Base-by-base conservation (phyloP, 2,888 invertebrate species). In the Agrotis clavis region DNA sequence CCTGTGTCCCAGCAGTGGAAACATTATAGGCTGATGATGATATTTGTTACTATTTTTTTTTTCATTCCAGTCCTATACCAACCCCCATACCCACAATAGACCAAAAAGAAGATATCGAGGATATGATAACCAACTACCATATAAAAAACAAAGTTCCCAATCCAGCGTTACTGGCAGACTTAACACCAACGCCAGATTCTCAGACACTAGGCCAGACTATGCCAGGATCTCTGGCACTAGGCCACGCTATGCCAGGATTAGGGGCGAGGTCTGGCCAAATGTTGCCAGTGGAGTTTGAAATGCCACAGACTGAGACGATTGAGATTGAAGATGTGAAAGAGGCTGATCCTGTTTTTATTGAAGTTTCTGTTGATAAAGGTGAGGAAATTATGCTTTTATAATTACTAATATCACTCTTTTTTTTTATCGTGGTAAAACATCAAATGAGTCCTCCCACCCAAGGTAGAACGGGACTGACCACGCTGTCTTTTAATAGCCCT, bases 91-190 rank as follows among this genome's bases (percentile, higher is more conserved):
- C 48, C 7, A 6, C 77, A 13, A 30, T 75, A 2, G 85, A 86
- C 21, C 81, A 87, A 0, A 85, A 87, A 7, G 90, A 92, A 2
- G 95, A 95, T 56, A 92, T 95, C 0, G 95, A 95, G 57, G 94
- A 94, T 0, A 91, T 95, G 56, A 88, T 95, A 14, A 93, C 94
- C 0, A 92, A 94, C 71, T 95, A 95, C 66, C 92, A 93, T 47
- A 95, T 95, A 11, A 92, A 92, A 57, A 94, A 94, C 71, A 89
- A 86, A 48, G 87, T 88, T n/a, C 87, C 86, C 0, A 86, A 84
- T 48, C 67, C 75, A 0, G 69, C 83, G 0, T 77, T 86, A 4
- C 47, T 84, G 0, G 81, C 86, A 0, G 83, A 83, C 41, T 67
- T 86, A 62, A 13, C 57, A 19, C 48, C 61, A 3, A 0, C 25